Percentiles rank a stretch among this genome's conserved stretches.
These are phyloP conservation scores for Enteromius mattozi DNA, from an alignment of 2,797 vertebrate genomes.

Conservation along the genomic window DNA sequence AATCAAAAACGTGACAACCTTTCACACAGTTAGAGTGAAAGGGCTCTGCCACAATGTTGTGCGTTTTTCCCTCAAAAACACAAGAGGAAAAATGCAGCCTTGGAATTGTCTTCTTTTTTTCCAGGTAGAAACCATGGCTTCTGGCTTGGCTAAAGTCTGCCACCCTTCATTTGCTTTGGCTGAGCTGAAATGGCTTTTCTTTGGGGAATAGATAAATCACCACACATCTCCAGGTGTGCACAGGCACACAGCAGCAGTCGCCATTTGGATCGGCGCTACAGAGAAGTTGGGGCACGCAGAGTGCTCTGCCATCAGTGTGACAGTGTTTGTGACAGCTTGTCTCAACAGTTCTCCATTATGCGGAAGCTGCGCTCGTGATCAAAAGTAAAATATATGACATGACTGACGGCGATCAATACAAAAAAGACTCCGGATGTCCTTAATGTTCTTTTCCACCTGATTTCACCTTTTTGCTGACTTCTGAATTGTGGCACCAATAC, in stretches of 20 bases:
- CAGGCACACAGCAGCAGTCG: constrained; percentile 39
- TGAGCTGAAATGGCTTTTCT: constrained; percentile 65
- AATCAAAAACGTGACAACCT: constrained; percentile 57
- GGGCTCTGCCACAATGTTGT: constrained; percentile 49
- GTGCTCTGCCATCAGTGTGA: constrained; percentile 10
- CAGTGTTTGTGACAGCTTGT: constrained; percentile 38
- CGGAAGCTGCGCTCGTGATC: neutral
- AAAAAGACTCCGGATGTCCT: constrained; percentile 3
- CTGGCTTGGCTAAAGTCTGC: constrained; percentile 66
- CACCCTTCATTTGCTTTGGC: constrained; percentile 66
- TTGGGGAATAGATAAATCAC: constrained; percentile 64
- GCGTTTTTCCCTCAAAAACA: constrained; percentile 44
- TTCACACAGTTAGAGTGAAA: constrained; percentile 51
- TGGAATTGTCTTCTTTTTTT: constrained; percentile 57
- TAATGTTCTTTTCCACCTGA: constrained; percentile 1
- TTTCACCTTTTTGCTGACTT: constrained; percentile 19
- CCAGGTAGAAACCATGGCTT: constrained; percentile 66
- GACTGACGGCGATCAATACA: constrained; percentile 1
- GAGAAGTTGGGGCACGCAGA: constrained; percentile 14
- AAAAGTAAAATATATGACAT: constrained; percentile 12
- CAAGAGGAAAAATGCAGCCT: constrained; percentile 62
- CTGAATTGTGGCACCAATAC: constrained; percentile 6
- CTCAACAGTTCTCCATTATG: constrained; percentile 27
- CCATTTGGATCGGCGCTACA: constrained; percentile 39
- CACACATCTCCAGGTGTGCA: constrained; percentile 60